Evolutionary conservation across 2,888 invertebrate genomes (phyloP).

Genomic region (Agrilus cyanescens): DNA sequence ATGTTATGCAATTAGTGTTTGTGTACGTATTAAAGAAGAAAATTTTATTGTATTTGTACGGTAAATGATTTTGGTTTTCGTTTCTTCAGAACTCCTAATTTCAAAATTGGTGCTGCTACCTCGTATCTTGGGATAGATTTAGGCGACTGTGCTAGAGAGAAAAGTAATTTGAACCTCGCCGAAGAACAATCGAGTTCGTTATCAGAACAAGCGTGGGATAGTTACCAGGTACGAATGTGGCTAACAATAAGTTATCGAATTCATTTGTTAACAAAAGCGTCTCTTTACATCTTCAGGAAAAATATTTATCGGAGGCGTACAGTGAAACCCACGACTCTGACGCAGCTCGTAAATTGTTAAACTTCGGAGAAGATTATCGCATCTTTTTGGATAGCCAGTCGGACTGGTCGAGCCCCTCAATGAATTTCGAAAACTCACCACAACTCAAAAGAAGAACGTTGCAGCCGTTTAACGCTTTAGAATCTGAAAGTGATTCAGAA

Average conservation of each 20-base stretch:
- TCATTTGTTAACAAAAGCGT: constrained; percentile 1
- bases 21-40: not conserved
- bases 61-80: not conserved
- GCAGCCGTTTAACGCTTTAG: constrained; percentile 20
- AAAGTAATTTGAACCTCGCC: constrained; percentile 48
- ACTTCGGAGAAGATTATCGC: constrained; percentile 85
- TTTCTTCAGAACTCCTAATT: constrained; percentile 41
- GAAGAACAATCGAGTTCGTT: constrained; percentile 73
- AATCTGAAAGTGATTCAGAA: constrained; percentile 32
- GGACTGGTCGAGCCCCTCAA: constrained; percentile 72
- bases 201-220: constrained; percentile 91
- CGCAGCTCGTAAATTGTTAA: constrained; percentile 66
- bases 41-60: too few species aligned
- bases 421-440: constrained; percentile 41
- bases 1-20: constrained; percentile 1
- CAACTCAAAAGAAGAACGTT: constrained; percentile 29
- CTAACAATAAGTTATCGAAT: not conserved
- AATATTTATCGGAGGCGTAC: constrained; percentile 82
- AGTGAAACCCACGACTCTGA: constrained; percentile 81
- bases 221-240: constrained; percentile 60
- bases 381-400: constrained; percentile 83
- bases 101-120: constrained; percentile 48
- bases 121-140: constrained; percentile 30
- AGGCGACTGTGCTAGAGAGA: constrained; percentile 33
- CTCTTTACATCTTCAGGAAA: constrained; percentile 51